phyloP scores from a whole-genome alignment of 2,113 vertebrate species.

The Odontesthes bonariensis region DNA sequence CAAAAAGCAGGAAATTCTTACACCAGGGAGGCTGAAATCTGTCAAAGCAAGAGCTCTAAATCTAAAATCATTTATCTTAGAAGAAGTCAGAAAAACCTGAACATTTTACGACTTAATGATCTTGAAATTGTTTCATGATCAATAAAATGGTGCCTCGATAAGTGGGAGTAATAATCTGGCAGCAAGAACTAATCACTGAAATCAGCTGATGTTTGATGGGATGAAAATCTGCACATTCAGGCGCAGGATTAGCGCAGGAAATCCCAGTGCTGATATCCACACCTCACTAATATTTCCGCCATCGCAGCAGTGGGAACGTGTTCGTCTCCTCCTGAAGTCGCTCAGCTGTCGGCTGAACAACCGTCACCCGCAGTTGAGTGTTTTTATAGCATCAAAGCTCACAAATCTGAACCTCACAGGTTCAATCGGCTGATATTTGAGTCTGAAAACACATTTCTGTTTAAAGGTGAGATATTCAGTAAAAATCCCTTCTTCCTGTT shows the following conservation, averaged over 20 bases:
- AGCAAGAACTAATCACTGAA: slow-evolving; percentile 24
- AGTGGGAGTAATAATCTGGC: neutral
- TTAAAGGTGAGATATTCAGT: neutral
- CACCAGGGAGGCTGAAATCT: neutral
- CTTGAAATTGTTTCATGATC: too few relatives aligned
- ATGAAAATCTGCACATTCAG: slow-evolving; percentile 46
- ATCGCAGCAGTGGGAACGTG: too few relatives aligned
- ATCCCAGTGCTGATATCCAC: slow-evolving; percentile 25
- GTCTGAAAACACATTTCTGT: neutral
- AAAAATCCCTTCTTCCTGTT: too few relatives aligned
- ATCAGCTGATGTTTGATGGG: slow-evolving; percentile 34
- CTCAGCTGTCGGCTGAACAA: slow-evolving; percentile 21
- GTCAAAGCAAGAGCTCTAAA: too few relatives aligned
- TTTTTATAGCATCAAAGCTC: slow-evolving; percentile 23
- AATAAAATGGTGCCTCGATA: too few relatives aligned
- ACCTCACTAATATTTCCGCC: slow-evolving; percentile 9
- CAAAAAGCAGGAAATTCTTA: neutral
- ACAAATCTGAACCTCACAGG: neutral
- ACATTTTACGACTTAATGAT: too few relatives aligned
- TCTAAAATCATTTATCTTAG: too few relatives aligned
- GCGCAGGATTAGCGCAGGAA: slow-evolving; percentile 39
- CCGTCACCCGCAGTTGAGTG: slow-evolving; percentile 9
- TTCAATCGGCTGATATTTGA: neutral
- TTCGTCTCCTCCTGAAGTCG: neutral
- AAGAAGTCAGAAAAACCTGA: too few relatives aligned